Conservation (phyloP, 2,113 vertebrate genomes). For the Odocoileus virginianus region DNA sequence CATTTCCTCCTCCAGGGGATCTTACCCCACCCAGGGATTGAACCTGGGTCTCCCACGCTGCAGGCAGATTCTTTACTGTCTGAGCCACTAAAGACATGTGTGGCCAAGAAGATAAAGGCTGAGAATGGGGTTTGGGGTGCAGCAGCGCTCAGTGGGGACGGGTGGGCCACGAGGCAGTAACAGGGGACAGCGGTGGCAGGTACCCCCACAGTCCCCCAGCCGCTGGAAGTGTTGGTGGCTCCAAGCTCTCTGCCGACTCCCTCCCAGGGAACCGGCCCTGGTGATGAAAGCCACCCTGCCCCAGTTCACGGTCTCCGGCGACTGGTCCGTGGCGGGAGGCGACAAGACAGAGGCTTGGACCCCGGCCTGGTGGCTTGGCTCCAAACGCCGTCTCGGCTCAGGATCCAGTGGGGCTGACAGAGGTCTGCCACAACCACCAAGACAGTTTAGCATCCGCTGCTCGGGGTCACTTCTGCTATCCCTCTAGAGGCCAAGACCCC, state of each 20-base stretch:
- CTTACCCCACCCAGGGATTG: too few species aligned
- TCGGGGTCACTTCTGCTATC: neutral
- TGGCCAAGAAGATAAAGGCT: neutral
- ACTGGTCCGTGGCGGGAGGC: fast-evolving
- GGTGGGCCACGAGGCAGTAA: neutral
- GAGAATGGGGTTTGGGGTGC: neutral
- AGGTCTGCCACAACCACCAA: neutral
- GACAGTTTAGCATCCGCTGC: neutral
- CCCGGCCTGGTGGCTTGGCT: neutral
- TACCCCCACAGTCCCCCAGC: fast-evolving
- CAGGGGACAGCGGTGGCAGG: neutral
- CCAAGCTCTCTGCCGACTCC: neutral
- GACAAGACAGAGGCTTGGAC: fast-evolving
- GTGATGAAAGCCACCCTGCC: neutral
- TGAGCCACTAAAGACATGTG: neutral
- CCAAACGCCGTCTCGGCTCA: neutral
- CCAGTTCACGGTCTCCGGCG: neutral
- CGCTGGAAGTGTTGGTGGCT: neutral
- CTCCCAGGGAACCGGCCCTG: neutral
- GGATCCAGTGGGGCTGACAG: neutral
- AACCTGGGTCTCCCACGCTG: too few species aligned
- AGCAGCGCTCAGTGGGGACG: neutral
- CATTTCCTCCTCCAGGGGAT: too few species aligned
- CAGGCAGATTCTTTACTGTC: too few species aligned
- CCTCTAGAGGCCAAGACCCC: neutral